Percentiles rank a stretch among this genome's conserved stretches.
Evolutionary conservation across 2,888 invertebrate genomes (phyloP).

Genomic region (Pristionchus fissidentatus): DNA sequence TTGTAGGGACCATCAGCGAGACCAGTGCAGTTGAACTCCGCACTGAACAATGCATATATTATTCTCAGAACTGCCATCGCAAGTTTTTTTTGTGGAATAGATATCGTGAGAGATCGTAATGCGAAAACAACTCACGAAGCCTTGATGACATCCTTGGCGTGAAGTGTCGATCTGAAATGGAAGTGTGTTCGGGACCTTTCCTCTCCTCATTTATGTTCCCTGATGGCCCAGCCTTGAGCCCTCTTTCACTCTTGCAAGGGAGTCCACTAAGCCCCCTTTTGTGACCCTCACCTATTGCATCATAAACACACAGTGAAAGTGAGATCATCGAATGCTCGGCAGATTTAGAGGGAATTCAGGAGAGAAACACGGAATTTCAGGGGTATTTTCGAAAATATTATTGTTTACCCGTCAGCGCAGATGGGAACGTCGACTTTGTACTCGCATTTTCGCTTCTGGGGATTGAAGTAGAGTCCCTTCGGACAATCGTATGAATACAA

Average conservation of each 20-base stretch:
- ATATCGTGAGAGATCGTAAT: background rate
- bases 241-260: too few species aligned
- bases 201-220: background rate
- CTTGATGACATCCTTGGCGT: slow-evolving; percentile 39
- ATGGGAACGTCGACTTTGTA: slow-evolving; percentile 44
- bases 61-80: too few species aligned
- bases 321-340: too few species aligned
- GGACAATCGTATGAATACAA: slow-evolving; percentile 46
- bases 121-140: slow-evolving; percentile 4
- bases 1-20: slow-evolving; percentile 43
- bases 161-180: background rate
- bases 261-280: slow-evolving; percentile 28
- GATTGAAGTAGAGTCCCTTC: slow-evolving; percentile 45
- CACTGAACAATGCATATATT: slow-evolving; percentile 8
- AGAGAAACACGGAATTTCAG: background rate
- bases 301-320: too few species aligned
- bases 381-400: background rate
- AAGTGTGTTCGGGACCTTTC: background rate
- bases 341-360: too few species aligned
- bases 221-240: slow-evolving; percentile 20
- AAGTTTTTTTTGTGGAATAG: background rate
- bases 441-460: slow-evolving; percentile 46
- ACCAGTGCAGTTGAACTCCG: slow-evolving; percentile 44
- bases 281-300: background rate
- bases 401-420: slow-evolving; percentile 35